phyloP scores from a whole-genome alignment of 2,113 vertebrate species.

The Entosphenus tridentatus region DNA sequence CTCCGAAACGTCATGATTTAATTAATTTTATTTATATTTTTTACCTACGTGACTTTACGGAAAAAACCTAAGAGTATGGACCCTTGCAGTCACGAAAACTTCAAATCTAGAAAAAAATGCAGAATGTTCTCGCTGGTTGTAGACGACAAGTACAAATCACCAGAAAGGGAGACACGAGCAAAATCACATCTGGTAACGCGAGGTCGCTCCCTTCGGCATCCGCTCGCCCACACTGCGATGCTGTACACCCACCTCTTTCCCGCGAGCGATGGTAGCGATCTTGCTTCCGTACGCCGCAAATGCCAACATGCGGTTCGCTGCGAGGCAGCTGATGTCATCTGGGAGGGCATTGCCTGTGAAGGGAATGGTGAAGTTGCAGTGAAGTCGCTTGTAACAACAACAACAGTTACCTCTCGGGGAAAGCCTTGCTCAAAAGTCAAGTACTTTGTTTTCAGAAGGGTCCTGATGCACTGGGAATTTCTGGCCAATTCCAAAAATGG shows the following conservation, averaged over 20 bases:
- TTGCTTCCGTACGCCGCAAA: conserved; percentile 40
- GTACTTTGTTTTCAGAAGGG: not conserved
- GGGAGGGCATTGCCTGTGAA: conserved; percentile 55
- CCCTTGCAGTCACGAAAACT: too few species aligned
- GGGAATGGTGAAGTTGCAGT: conserved; percentile 9
- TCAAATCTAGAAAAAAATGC: too few species aligned
- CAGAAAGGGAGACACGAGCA: too few species aligned
- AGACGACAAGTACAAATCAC: too few species aligned
- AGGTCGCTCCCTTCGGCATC: too few species aligned
- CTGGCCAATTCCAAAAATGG: not conserved
- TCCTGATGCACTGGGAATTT: not conserved
- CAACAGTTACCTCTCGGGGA: not conserved
- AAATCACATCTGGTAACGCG: too few species aligned
- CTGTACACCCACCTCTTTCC: conserved; percentile 25
- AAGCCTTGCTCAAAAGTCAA: not conserved
- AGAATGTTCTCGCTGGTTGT: too few species aligned
- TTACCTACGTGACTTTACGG: too few species aligned
- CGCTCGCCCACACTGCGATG: too few species aligned
- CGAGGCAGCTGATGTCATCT: conserved; percentile 54
- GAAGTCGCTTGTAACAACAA: conserved; percentile 1
- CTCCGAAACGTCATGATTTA: too few species aligned
- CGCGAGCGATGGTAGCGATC: conserved; percentile 56
- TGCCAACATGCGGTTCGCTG: conserved; percentile 60
- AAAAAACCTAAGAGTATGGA: too few species aligned
- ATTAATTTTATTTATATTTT: too few species aligned